These are phyloP conservation scores for Latheticus oryzae DNA, from an alignment of 2,888 invertebrate genomes.

Conservation along the genomic window DNA sequence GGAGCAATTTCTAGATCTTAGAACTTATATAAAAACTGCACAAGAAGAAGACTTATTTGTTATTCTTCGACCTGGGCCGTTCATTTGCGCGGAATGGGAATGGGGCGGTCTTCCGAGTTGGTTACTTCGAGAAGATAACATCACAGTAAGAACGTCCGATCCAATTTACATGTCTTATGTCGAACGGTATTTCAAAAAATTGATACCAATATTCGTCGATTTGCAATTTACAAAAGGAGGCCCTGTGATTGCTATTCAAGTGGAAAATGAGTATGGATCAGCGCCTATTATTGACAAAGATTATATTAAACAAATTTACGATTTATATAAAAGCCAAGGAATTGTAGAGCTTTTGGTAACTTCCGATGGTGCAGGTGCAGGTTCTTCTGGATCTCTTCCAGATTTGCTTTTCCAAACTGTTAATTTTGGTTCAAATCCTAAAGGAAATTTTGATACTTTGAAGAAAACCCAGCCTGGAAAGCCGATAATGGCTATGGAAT, in stretches of 20 bases:
- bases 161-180: conserved; percentile 65
- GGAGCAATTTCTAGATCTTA: conserved; percentile 67
- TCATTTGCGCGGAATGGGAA: conserved; percentile 92
- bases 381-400: conserved; percentile 60
- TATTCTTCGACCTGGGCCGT: conserved; percentile 87
- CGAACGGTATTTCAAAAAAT: conserved; percentile 73
- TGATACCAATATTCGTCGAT: conserved; percentile 67
- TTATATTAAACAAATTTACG: conserved; percentile 52
- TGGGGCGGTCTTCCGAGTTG: conserved; percentile 57
- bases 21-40: conserved; percentile 76
- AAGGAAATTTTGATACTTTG: conserved; percentile 67
- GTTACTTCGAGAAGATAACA: conserved; percentile 61
- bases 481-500: conserved; percentile 71
- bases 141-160: conserved; percentile 63
- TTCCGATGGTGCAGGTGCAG: conserved; percentile 63
- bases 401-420: conserved; percentile 64
- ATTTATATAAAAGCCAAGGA: conserved; percentile 56
- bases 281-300: conserved; percentile 49
- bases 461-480: conserved; percentile 67
- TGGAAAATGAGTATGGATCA: conserved; percentile 92
- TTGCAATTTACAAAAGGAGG: conserved; percentile 77
- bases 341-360: conserved; percentile 67
- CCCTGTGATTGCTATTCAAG: conserved; percentile 84
- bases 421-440: conserved; percentile 66
- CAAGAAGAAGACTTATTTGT: conserved; percentile 81